A percentile compares a stretch with the other conserved stretches of the same genome.
These are phyloP conservation scores for rat (Rattus norvegicus) DNA, from an alignment of 2,113 vertebrate genomes.

Conservation along the genomic window DNA sequence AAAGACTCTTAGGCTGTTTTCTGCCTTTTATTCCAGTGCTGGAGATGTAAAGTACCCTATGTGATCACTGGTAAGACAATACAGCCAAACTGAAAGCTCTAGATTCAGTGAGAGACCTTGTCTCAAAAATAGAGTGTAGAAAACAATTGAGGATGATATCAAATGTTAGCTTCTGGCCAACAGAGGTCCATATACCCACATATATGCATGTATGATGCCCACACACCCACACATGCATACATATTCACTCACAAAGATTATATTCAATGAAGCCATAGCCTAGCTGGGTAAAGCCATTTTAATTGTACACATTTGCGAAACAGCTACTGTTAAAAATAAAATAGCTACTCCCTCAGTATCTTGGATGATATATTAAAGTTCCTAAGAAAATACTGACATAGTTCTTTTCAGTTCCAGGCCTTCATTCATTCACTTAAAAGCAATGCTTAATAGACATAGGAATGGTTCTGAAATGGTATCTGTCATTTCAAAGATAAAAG, in stretches of 20 bases:
- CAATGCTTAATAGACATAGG: not conserved
- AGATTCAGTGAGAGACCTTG: no score
- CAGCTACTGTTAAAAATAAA: not conserved
- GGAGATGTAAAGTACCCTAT: not conserved
- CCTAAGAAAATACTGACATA: not conserved
- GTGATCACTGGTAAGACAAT: not conserved
- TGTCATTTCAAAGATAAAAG: not conserved
- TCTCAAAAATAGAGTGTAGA: no score
- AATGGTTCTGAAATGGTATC: not conserved
- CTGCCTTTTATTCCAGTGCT: not conserved
- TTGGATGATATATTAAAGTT: not conserved
- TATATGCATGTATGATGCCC: not conserved
- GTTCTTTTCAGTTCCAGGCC: not conserved
- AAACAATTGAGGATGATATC: not conserved
- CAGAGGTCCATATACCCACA: not conserved
- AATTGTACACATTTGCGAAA: not conserved
- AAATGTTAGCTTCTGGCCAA: no score
- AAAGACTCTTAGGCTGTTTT: no score
- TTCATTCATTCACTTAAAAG: not conserved
- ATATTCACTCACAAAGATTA: no score
- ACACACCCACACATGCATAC: rapidly evolving
- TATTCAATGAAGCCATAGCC: no score
- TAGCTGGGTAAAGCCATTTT: no score
- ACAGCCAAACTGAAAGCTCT: not conserved
- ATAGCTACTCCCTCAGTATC: not conserved